Conservation (phyloP, 2,888 invertebrate species). For the Brachynemurus nebulosus region DNA sequence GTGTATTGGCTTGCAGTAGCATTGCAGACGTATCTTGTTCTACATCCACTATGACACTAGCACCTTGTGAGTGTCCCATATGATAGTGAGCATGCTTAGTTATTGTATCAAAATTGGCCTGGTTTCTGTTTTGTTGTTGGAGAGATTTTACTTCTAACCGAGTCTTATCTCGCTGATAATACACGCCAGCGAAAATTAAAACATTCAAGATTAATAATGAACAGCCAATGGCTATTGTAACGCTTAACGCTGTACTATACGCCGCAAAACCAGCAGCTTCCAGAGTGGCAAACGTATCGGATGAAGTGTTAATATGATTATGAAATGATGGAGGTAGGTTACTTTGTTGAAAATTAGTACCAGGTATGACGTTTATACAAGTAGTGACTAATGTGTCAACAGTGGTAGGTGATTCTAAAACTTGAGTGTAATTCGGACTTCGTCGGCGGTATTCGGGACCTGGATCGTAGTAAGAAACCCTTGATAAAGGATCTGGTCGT, state of each 20-base stretch:
- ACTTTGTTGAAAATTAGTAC: constrained; percentile 37
- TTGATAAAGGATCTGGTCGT: constrained; percentile 65
- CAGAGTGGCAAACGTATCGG: constrained; percentile 62
- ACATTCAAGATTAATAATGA: constrained; percentile 69
- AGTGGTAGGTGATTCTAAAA: constrained; percentile 50
- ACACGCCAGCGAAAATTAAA: constrained; percentile 71
- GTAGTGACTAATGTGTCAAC: constrained; percentile 58
- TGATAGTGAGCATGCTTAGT: constrained; percentile 70
- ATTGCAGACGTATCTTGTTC: constrained; percentile 54
- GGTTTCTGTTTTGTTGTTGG: constrained; percentile 59
- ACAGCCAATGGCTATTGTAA: constrained; percentile 70
- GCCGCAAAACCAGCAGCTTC: constrained; percentile 67
- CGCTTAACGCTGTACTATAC: constrained; percentile 61
- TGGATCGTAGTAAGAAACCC: constrained; percentile 46
- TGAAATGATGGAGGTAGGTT: constrained; percentile 20
- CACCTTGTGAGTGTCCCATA: constrained; percentile 60
- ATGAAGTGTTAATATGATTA: constrained; percentile 43
- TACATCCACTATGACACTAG: constrained; percentile 71
- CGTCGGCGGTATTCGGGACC: constrained; percentile 44
- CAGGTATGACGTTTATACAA: constrained; percentile 40
- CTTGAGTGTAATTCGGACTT: constrained; percentile 42
- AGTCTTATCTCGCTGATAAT: constrained; percentile 67
- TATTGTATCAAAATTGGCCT: constrained; percentile 53
- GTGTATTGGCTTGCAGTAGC: constrained; percentile 40
- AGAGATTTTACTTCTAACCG: constrained; percentile 62